Base-by-base conservation (phyloP, 2,888 invertebrate species). In the Byasa hedistus region DNA sequence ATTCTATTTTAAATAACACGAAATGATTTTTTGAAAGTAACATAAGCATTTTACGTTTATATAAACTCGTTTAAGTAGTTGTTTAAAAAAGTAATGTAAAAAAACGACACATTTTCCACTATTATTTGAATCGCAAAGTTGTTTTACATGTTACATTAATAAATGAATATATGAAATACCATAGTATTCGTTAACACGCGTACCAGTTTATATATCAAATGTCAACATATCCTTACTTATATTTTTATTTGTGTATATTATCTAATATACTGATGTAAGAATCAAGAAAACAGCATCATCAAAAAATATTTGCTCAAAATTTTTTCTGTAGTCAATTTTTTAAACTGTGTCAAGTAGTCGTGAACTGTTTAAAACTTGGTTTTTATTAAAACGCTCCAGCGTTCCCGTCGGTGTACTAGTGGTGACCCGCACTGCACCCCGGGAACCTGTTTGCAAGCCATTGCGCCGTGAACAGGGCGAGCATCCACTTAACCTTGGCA, bases 371-470 rank as follows among this genome's bases (percentile, higher is more conserved):
- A 52, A 52, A 21, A 52, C n/a, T 10, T 21, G 52, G 52, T 21
- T 52, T 21, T n/a, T 12, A 21, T 52, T 19, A 7, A 52, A 52
- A 27, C 52, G 52, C 59, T 59, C 54, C 8, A 24, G 39, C 23
- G 58, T 58, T 54, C 54, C 44, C 64, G 36, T 52, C 64, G 17
- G 54, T 59, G 23, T 59, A 54, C 58, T 54, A 23, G 32, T 17
- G 24, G 56, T 36, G 65, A 52, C 56, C 60, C 65, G 57, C 65
- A 61, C 56, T 63, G 59, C 56, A 61, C 66, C 57, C 55, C 63
- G 24, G 57, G 32, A 68, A 70, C 72, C 69, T 70, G 72, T 69
- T 68, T 66, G 55, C 27, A 63, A 62, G 61, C 67, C 68, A 61
- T 64, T 66, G 58, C 66, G 68, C 68, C 68, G 66, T 61, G 62